Conservation (phyloP, 2,797 vertebrate species). For the Remorina albescens region DNA sequence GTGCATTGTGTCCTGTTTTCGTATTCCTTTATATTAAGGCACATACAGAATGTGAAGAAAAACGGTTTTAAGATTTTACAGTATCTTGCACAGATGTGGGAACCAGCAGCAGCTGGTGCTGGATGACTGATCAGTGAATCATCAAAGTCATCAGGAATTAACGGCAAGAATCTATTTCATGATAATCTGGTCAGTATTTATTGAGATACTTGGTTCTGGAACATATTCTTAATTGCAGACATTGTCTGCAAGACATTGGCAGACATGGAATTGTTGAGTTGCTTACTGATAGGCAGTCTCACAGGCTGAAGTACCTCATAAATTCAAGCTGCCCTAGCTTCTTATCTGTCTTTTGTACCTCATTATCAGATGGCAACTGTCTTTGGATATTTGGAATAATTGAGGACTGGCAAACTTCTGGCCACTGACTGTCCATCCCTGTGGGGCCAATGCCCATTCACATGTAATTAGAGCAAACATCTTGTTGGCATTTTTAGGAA, state of each 20-base stretch:
- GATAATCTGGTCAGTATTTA: too few species aligned
- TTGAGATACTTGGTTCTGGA: background rate
- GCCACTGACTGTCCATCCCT: background rate
- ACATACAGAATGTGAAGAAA: background rate
- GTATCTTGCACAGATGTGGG: too few species aligned
- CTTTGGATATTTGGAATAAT: conserved; percentile 25
- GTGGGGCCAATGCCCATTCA: background rate
- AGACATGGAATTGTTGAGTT: background rate
- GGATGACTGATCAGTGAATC: too few species aligned
- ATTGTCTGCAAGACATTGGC: too few species aligned
- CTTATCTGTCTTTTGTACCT: conserved; percentile 4
- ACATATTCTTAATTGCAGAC: background rate
- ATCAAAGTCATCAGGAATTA: too few species aligned
- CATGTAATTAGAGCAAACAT: background rate
- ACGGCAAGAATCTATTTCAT: background rate
- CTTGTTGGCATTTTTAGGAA: background rate
- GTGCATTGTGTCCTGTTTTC: too few species aligned
- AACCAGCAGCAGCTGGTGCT: too few species aligned
- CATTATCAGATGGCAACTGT: conserved; percentile 38
- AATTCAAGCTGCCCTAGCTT: background rate
- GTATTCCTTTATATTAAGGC: too few species aligned
- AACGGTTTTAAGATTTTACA: background rate
- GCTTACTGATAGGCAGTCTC: background rate
- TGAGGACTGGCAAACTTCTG: background rate
- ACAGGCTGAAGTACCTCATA: background rate